Conservation (phyloP, 1,140 invertebrate species). For the Psilanteris sp. region DNA sequence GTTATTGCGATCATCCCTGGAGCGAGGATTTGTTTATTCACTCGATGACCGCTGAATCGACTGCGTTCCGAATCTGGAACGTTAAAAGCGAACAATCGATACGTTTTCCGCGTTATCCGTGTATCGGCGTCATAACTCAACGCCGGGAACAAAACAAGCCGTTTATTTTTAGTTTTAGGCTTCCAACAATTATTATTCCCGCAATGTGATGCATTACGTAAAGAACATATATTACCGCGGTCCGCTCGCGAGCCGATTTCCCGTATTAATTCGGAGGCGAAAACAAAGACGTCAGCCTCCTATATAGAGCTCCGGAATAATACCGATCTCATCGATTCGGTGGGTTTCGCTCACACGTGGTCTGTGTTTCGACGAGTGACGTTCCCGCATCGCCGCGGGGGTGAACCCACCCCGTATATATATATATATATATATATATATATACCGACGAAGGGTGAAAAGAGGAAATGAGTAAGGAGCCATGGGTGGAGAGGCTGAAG, state of each 20-base stretch:
- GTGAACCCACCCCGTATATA: constrained; percentile 41
- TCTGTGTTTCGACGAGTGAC: constrained; percentile 53
- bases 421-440: no score
- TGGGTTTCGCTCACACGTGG: constrained; percentile 58
- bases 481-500: constrained; percentile 53
- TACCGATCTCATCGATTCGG: constrained; percentile 54
- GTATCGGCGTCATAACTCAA: constrained; percentile 6
- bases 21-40: no score
- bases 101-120: no score
- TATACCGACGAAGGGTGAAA: constrained; percentile 60
- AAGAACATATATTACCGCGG: constrained; percentile 45
- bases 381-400: constrained; percentile 51
- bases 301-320: constrained; percentile 39
- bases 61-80: no score
- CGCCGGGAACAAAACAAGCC: constrained; percentile 19
- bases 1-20: no score
- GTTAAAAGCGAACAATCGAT: no score
- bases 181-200: constrained; percentile 48
- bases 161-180: constrained; percentile 50
- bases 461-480: constrained; percentile 66
- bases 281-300: constrained; percentile 61
- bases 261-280: constrained; percentile 47
- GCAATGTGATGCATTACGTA: constrained; percentile 23
- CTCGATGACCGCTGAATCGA: no score
- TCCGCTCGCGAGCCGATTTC: constrained; percentile 12